Percentiles rank a stretch among this genome's conserved stretches.
Conservation (phyloP, 2,888 invertebrate genomes). For the Eupithecia abbreviata region DNA sequence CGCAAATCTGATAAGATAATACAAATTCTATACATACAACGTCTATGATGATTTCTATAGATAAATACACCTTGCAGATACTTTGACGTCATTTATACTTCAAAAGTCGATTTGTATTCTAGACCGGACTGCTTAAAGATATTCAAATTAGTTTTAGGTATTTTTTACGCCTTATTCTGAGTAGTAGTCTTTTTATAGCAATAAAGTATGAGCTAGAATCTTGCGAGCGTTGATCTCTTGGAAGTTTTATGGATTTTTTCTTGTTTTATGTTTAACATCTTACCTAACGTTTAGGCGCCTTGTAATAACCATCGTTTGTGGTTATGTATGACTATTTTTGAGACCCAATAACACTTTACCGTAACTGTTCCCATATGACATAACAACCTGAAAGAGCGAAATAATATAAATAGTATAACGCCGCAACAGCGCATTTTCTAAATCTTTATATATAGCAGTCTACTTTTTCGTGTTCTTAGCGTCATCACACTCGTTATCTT, state of each 20-base stretch:
- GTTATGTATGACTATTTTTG: background rate
- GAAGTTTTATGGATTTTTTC: background rate
- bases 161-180: conserved; percentile 21
- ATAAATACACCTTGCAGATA: conserved; percentile 38
- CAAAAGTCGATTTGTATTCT: conserved; percentile 32
- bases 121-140: conserved; percentile 16
- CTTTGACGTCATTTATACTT: conserved; percentile 43
- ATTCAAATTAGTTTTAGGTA: conserved; percentile 33
- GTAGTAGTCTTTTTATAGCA: conserved; percentile 14
- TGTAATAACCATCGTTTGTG: background rate
- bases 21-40: conserved; percentile 45
- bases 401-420: no score
- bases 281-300: background rate
- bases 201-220: conserved; percentile 1
- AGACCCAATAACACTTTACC: background rate
- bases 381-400: background rate
- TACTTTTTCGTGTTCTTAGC: no score
- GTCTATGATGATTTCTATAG: conserved; percentile 51
- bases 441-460: no score
- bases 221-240: background rate
- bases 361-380: background rate
- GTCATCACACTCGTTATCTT: no score
- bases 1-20: conserved; percentile 50
- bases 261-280: background rate
- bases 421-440: no score